These are phyloP conservation scores for Hemicrepidius hirtus DNA, from an alignment of 2,888 invertebrate genomes.

Conservation along the genomic window DNA sequence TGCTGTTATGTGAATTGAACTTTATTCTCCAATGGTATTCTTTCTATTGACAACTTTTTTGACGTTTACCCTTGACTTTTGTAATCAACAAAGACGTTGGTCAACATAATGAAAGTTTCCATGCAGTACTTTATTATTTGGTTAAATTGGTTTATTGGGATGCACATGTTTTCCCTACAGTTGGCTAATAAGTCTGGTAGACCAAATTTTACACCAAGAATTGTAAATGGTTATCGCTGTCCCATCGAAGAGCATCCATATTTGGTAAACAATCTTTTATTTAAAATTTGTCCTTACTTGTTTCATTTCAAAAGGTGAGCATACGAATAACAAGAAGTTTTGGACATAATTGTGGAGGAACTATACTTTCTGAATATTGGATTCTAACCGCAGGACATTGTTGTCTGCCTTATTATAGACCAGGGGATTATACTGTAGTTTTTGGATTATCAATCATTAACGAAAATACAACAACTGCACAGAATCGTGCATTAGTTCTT, in stretches of 20 bases:
- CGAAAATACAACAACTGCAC: too few species aligned
- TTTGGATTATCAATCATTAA: neutral
- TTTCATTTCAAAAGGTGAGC: neutral
- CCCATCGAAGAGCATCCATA: slow-evolving; percentile 1
- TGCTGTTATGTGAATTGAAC: too few species aligned
- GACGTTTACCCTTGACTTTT: too few species aligned
- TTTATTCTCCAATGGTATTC: too few species aligned
- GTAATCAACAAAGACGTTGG: too few species aligned
- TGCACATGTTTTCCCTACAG: too few species aligned
- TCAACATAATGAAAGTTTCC: too few species aligned
- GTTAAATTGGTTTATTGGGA: too few species aligned
- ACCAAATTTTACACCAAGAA: neutral
- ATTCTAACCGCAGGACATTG: slow-evolving; percentile 20
- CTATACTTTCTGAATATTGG: slow-evolving; percentile 2
- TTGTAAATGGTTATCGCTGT: slow-evolving; percentile 20
- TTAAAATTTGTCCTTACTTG: neutral
- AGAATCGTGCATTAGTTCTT: neutral
- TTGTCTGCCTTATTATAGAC: too few species aligned
- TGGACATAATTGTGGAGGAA: neutral
- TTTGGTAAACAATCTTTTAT: slow-evolving; percentile 3
- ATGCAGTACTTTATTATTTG: too few species aligned
- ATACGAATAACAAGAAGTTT: neutral
- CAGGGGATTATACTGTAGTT: neutral
- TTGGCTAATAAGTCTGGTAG: too few species aligned
- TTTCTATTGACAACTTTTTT: too few species aligned